These are phyloP conservation scores for Prietella phreatophila DNA, from an alignment of 2,113 vertebrate genomes.

Conservation along the genomic window DNA sequence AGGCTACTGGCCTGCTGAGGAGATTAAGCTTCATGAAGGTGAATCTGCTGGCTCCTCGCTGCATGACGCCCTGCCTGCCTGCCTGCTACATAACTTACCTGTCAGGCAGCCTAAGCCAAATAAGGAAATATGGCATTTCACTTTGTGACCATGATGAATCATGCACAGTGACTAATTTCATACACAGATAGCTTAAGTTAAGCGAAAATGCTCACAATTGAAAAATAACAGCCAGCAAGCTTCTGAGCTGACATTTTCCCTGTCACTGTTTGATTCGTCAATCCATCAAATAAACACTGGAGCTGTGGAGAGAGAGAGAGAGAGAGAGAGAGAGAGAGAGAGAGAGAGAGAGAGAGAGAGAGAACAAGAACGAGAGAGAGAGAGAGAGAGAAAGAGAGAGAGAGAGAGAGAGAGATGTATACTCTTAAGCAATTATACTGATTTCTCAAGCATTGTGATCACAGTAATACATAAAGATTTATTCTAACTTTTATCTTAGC, in stretches of 20 bases:
- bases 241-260: conserved; percentile 55
- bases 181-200: conserved; percentile 51
- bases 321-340: not conserved
- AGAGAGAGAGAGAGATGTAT: not conserved
- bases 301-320: not conserved
- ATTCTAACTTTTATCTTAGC: not conserved
- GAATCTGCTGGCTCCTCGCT: conserved; percentile 62
- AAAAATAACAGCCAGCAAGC: conserved; percentile 58
- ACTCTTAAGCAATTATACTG: not conserved
- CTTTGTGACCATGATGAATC: conserved; percentile 63
- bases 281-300: conserved; percentile 54
- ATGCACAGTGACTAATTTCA: conserved; percentile 60
- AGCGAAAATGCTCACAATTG: conserved; percentile 59
- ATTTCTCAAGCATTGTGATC: not conserved
- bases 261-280: conserved; percentile 60
- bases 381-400: not conserved
- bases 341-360: not conserved
- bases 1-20: conserved; percentile 42
- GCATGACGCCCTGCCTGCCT: conserved; percentile 57
- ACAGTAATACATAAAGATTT: not conserved
- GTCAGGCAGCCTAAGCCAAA: conserved; percentile 60
- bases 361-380: not conserved
- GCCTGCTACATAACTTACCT: conserved; percentile 61
- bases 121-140: conserved; percentile 69
- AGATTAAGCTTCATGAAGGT: conserved; percentile 69